These are phyloP conservation scores for Spinibarbus caldwelli DNA, from an alignment of 2,797 vertebrate genomes.

Conservation along the genomic window DNA sequence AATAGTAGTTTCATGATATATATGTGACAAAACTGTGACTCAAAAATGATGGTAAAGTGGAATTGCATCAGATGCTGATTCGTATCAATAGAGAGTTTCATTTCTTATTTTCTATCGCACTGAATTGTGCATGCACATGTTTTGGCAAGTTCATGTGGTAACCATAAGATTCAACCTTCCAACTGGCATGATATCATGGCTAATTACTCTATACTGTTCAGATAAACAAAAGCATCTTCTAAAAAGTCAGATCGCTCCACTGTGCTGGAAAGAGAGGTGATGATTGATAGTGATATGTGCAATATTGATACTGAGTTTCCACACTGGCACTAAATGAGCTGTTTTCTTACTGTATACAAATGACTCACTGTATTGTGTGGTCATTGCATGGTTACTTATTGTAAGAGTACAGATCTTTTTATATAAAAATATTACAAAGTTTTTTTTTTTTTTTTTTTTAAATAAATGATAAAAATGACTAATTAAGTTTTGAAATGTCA, in stretches of 20 bases:
- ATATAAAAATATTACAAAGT: not conserved
- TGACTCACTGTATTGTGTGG: not conserved
- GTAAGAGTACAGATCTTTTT: not conserved
- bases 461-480: not conserved
- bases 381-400: not conserved
- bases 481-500: not conserved
- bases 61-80: not conserved
- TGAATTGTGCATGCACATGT: not conserved
- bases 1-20: not conserved
- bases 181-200: not conserved
- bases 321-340: not conserved
- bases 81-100: constrained; percentile 5
- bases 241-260: constrained; percentile 16
- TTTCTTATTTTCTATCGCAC: not conserved
- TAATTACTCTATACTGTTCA: not conserved
- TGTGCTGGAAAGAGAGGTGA: constrained; percentile 1
- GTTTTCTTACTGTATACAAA: not conserved
- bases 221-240: not conserved
- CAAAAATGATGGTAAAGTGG: not conserved
- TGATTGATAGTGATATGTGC: constrained; percentile 1
- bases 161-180: not conserved
- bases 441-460: not conserved
- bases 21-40: not conserved
- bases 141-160: not conserved
- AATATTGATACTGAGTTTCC: constrained; percentile 9